These are phyloP conservation scores for Orgyia antiqua DNA, from an alignment of 2,888 invertebrate genomes.

Conservation along the genomic window DNA sequence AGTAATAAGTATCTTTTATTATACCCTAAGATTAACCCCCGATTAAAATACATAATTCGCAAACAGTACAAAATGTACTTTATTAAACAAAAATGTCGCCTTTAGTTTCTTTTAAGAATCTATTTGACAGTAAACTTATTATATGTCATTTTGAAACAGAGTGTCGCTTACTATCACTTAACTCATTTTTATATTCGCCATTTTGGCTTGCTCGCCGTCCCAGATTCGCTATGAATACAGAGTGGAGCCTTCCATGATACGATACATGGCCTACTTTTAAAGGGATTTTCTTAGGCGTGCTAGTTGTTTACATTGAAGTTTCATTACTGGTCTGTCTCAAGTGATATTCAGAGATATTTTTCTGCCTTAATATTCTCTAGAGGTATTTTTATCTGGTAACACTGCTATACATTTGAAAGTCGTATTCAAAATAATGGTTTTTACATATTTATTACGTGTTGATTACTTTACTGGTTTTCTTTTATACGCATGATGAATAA, in stretches of 20 bases:
- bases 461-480: too few species aligned
- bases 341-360: constrained; percentile 8
- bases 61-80: too few species aligned
- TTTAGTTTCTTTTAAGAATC: constrained; percentile 48
- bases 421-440: too few species aligned
- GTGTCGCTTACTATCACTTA: constrained; percentile 67
- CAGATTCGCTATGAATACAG: constrained; percentile 63
- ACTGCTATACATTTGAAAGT: too few species aligned
- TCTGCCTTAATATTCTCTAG: too few species aligned
- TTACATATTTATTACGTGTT: constrained; percentile 5
- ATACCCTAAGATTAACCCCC: too few species aligned
- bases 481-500: too few species aligned
- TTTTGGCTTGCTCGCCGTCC: constrained; percentile 61
- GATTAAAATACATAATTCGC: too few species aligned
- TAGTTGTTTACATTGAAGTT: constrained; percentile 42
- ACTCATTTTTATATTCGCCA: constrained; percentile 67
- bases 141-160: constrained; percentile 42
- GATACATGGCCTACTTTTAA: constrained; percentile 57
- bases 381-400: too few species aligned
- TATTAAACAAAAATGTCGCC: too few species aligned
- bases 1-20: too few species aligned
- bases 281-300: constrained; percentile 37
- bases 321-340: constrained; percentile 16
- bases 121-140: constrained; percentile 56
- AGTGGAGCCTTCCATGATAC: constrained; percentile 48